These are phyloP conservation scores for Atherinomorus stipes DNA, from an alignment of 2,113 vertebrate species.

Conservation along the genomic window DNA sequence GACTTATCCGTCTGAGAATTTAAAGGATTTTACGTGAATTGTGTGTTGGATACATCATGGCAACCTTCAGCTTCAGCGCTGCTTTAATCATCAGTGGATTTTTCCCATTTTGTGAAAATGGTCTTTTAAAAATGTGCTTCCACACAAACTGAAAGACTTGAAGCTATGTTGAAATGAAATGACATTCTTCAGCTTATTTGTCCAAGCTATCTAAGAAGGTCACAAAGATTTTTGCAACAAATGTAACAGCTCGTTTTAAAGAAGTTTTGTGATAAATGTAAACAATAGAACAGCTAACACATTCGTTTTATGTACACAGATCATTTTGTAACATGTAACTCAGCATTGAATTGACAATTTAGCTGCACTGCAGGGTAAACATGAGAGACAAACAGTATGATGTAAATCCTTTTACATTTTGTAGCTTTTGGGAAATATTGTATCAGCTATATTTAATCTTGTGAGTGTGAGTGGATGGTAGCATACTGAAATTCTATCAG, in stretches of 20 bases:
- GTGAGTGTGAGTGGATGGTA: no score
- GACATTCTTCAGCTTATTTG: neutral
- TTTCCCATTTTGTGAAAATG: slow-evolving; percentile 11
- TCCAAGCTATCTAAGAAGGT: neutral
- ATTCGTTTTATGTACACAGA: neutral
- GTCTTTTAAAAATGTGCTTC: slow-evolving; percentile 18
- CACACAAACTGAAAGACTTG: neutral
- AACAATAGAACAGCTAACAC: neutral
- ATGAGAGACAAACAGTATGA: no score
- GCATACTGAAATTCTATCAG: no score
- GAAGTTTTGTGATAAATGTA: neutral
- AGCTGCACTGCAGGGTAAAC: no score
- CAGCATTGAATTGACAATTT: no score
- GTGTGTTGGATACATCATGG: slow-evolving; percentile 21
- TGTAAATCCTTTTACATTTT: no score
- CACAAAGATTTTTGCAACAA: neutral
- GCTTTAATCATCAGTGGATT: slow-evolving; percentile 34
- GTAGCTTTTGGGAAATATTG: no score
- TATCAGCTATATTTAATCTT: no score
- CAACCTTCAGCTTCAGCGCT: slow-evolving; percentile 20
- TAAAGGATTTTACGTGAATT: slow-evolving; percentile 48
- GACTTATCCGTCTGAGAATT: slow-evolving; percentile 78
- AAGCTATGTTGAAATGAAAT: slow-evolving; percentile 11
- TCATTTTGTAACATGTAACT: no score
- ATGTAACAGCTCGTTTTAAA: neutral